Evolutionary conservation across 2,888 invertebrate genomes (phyloP), one percentile per base, ranked within the genome.

Genomic region (Brachynemurus nebulosus): DNA sequence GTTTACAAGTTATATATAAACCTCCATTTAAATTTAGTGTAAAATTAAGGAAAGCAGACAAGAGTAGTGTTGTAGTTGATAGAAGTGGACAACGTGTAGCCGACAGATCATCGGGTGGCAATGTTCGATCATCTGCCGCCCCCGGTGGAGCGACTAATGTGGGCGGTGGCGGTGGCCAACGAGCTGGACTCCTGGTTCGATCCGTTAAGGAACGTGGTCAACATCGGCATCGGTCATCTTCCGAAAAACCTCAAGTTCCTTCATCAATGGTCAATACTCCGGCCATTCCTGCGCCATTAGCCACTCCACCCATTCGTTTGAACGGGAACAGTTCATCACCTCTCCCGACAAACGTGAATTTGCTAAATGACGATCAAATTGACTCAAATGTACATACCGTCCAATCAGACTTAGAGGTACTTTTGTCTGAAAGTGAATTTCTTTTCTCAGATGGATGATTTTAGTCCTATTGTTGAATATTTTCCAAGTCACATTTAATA

Each of bases 1-100:
- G 84, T 51, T 66, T 88, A 17, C 88, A 88, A 63, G 86, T 88
- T 25, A 83, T 88, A 19, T 88, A 86, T 61, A 86, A 86, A 59
- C 86, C 88, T 41, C 88, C 88, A 9, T 88, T 88, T 64, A 82
- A 85, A 57, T 86, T 88, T 63, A 86, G 85, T 60, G 74, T 88
- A 44, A 83, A 84, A 59, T 71, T 88, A 49, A 72, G 78, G 47
- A 80, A 79, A 57, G 76, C 79, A 44, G 80, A 80, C 50, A 80
- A 80, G 60, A 73, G 70, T 9, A 72, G 71, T 64, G 72, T 73
- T 4, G 71, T 74, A 42, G 67, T 76, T 23, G 77, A 77, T 49
- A 71, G 71, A 53, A 67, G 70, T 16, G 67, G 70, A 27, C 71
- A 69, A 46, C 70, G 54, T 14, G 53, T 51, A 27, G 53, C 47